A percentile compares a stretch with the other conserved stretches of the same genome.
These are phyloP conservation scores for Bubo scandiacus DNA, from an alignment of 2,113 vertebrate genomes.

Conservation along the genomic window DNA sequence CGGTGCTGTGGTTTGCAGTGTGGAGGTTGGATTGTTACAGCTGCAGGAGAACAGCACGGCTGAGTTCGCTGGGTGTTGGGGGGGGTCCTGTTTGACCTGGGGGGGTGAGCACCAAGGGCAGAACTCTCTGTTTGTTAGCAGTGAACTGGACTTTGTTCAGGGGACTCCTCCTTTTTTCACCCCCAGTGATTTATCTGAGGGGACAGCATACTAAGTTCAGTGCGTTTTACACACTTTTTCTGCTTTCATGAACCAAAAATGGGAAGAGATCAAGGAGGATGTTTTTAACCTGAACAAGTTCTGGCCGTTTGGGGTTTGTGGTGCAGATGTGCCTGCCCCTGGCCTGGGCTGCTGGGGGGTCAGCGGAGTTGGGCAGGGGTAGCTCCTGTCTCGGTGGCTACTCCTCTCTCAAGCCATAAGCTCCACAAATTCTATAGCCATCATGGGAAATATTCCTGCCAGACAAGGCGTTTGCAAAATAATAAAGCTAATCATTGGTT, in stretches of 20 bases:
- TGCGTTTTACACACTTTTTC: too few species aligned
- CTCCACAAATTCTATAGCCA: not conserved
- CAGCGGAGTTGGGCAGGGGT: too few species aligned
- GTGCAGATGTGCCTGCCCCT: not conserved
- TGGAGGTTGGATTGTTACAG: not conserved
- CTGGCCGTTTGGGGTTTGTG: not conserved
- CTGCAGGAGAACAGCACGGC: not conserved
- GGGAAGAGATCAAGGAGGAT: not conserved
- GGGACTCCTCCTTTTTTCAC: not conserved
- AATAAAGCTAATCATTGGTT: not conserved
- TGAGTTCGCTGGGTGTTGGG: not conserved
- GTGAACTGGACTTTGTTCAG: not conserved
- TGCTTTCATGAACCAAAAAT: not conserved
- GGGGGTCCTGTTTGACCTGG: not conserved
- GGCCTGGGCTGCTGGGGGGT: not conserved
- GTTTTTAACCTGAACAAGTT: not conserved
- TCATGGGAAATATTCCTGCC: not conserved
- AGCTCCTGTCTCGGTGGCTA: too few species aligned
- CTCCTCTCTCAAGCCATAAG: not conserved
- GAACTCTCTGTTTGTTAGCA: not conserved
- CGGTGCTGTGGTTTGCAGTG: not conserved
- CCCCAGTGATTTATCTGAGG: not conserved
- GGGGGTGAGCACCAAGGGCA: not conserved
- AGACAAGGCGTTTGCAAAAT: not conserved
- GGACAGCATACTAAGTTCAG: not conserved